Evolutionary conservation across 2,888 invertebrate species (phyloP).

Genomic region (Crepidodera aurea): DNA sequence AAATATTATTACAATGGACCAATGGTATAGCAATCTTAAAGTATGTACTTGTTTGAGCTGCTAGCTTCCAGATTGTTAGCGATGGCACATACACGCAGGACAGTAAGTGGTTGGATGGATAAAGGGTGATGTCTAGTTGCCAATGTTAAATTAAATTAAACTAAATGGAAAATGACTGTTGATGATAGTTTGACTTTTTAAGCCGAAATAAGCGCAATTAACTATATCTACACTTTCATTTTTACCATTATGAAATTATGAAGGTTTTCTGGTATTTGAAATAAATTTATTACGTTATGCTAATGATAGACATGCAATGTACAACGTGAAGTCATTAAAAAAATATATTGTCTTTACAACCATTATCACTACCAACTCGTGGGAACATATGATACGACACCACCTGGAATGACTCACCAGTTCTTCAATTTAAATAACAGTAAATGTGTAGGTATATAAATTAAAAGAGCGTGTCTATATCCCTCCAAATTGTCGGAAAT

Average conservation of each 20-base stretch:
- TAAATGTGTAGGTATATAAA: neutral
- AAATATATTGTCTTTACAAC: neutral
- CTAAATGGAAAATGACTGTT: no score
- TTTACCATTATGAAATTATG: neutral
- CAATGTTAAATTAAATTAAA: no score
- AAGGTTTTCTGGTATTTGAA: neutral
- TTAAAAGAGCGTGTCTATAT: no score
- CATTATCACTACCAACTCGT: neutral
- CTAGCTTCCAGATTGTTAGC: no score
- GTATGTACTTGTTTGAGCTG: no score
- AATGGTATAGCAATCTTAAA: no score
- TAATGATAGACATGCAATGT: neutral
- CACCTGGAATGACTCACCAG: neutral
- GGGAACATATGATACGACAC: slow-evolving; percentile 1
- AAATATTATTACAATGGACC: no score
- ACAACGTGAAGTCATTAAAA: neutral
- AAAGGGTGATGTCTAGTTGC: no score
- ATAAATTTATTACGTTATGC: neutral
- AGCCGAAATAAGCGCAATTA: neutral
- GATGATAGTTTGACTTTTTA: no score
- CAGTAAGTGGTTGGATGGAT: no score
- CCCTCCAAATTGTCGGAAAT: no score
- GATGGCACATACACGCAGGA: no score
- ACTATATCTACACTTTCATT: neutral
- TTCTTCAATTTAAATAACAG: slow-evolving; percentile 1